Evolutionary conservation across 53 echinoderm and acorn worm genomes (phyloP).

Genomic region (Mesocentrotus franciscanus): DNA sequence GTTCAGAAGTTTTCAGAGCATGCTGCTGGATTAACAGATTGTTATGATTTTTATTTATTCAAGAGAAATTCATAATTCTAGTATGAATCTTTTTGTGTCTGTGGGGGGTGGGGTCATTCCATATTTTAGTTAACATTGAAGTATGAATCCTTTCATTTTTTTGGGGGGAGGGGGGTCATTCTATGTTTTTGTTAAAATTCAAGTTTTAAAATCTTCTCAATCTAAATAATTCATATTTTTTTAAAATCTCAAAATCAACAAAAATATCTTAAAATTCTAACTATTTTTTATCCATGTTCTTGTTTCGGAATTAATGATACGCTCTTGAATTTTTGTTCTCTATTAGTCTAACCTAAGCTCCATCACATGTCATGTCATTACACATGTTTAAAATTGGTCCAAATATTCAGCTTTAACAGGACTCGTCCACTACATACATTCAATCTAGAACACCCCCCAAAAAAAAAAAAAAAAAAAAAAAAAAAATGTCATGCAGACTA

Average conservation of each 20-base stretch:
- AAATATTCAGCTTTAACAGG: not conserved
- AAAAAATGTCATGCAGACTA: no score
- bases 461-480: no score
- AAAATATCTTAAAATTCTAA: not conserved
- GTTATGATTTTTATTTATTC: not conserved
- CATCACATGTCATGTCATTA: not conserved
- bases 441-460: not conserved
- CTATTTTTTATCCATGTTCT: not conserved
- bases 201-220: no score
- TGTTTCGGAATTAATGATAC: not conserved
- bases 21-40: no score
- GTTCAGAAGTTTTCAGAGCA: not conserved
- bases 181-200: not conserved
- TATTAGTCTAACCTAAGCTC: not conserved
- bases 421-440: not conserved
- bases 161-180: not conserved
- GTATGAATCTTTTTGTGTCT: not conserved
- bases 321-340: no score
- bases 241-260: not conserved
- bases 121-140: not conserved
- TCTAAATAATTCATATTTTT: not conserved
- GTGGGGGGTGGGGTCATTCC: not conserved
- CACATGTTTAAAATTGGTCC: not conserved
- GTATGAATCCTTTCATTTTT: not conserved
- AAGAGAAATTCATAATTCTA: not conserved